Base-by-base conservation (phyloP, 2,113 vertebrate species). In the pig (Sus scrofa) region DNA sequence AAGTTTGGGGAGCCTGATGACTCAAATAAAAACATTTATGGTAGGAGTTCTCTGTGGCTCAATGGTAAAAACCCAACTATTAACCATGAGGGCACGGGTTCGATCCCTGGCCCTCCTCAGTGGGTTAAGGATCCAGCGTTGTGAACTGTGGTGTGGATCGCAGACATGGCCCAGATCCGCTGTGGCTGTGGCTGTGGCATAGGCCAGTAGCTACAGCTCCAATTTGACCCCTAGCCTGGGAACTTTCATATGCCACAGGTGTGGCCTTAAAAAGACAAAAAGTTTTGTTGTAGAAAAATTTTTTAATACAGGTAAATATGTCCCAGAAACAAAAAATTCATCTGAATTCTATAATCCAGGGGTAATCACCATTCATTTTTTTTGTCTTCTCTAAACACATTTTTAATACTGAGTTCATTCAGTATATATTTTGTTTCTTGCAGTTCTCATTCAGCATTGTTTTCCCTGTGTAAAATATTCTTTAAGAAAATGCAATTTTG, bases 381-480 rank as follows among this genome's bases (percentile, higher is more conserved):
- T 24, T 37, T 9, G 16, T 73, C 52, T 86, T 93, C 82, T 85
- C 58, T 79, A 73, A 79, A 15, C 0, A 20, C 75, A 44, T 92
- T 79, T 68, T 90, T 88, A 96, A 91, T 94, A 56, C 3, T 79
- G 13, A 50, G 27, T 37, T 88, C 8, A 52, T 63, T 81, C 19
- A 84, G 20, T 94, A 9, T 86, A 0, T 86, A 68, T 70, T 90
- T 50, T 90, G 19, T 95, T 93, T 89, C 60, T 84, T 94, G 32
- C 6, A 84, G 2, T 84, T 79, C 27, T 88, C 22, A 91, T 74
- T 96, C 37, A 94, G 20, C 34, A 62, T 94, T 19, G 6, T 93
- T 96, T 96, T 89, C 84, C n/a, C 54, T 90, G 0, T 88, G 11
- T 96, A 91, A 14, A 77, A 58, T 93, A 89, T 65, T 89, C 20